Conservation (phyloP, 2,113 vertebrate species). For the Eidolon helvum region DNA sequence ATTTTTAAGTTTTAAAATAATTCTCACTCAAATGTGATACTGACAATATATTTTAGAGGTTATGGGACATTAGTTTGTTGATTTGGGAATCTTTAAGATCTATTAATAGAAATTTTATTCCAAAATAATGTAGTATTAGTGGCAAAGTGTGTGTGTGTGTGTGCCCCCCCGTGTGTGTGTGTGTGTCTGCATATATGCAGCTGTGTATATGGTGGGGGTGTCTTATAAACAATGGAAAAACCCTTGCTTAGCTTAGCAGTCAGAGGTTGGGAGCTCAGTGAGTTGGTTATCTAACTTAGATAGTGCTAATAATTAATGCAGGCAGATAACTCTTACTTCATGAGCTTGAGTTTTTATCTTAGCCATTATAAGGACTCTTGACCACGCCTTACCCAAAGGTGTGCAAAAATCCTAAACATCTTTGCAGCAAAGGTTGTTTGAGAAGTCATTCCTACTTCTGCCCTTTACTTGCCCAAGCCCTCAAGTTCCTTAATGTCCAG, state of each 20-base stretch:
- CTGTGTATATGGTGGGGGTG: neutral
- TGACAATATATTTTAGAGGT: neutral
- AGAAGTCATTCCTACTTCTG: neutral
- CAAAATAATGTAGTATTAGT: neutral
- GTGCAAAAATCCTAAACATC: neutral
- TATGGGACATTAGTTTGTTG: neutral
- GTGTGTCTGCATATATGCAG: neutral
- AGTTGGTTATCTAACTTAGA: neutral
- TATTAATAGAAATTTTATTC: neutral
- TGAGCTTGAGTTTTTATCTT: neutral
- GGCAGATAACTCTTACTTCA: neutral
- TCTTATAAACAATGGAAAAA: neutral
- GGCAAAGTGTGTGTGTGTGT: neutral
- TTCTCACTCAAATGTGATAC: neutral
- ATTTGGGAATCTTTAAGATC: neutral
- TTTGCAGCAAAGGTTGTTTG: neutral
- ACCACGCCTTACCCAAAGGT: neutral
- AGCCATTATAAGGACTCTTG: neutral
- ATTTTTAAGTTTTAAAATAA: slow-evolving; percentile 19
- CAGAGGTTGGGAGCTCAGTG: neutral
- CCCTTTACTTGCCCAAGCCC: neutral
- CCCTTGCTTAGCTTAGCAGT: neutral
- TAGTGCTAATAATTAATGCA: neutral
- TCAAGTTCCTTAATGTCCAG: neutral
- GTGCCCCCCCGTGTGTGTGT: neutral